A percentile compares a stretch with the other conserved stretches of the same genome.
phyloP scores from a whole-genome alignment of 2,888 invertebrate genomes.

The Meganola albula region DNA sequence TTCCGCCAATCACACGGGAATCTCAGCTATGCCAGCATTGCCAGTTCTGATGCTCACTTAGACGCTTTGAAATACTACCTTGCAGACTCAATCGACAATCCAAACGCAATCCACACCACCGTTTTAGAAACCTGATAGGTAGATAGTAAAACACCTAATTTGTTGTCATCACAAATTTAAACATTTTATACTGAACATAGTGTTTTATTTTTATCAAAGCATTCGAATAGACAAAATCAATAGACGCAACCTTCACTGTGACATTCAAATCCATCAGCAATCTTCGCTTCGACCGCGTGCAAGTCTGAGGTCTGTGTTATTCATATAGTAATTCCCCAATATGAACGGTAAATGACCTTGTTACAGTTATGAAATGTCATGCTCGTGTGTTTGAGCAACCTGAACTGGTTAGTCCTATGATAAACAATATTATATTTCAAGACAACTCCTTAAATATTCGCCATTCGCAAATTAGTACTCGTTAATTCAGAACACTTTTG shows the following conservation, averaged over 20 bases:
- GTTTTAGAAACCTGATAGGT: neutral
- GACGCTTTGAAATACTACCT: conserved; percentile 4
- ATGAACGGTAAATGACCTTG: conserved; percentile 65
- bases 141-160: no score
- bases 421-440: no score
- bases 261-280: conserved; percentile 51
- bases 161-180: no score
- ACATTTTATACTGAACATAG: no score
- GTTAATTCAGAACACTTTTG: no score
- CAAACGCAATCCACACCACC: conserved; percentile 6
- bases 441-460: no score
- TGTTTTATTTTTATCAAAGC: neutral
- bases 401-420: conserved; percentile 46
- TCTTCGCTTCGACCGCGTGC: conserved; percentile 45
- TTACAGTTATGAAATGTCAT: conserved; percentile 73
- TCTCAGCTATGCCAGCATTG: conserved; percentile 31
- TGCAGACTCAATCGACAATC: conserved; percentile 18
- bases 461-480: no score
- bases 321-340: conserved; percentile 51
- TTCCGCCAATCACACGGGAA: conserved; percentile 46
- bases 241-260: conserved; percentile 45
- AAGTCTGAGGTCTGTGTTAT: conserved; percentile 36
- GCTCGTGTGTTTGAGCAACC: conserved; percentile 56
- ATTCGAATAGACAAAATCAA: neutral
- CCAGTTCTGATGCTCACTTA: conserved; percentile 21